Evolutionary conservation across 2,888 invertebrate genomes (phyloP), one percentile per base, ranked within the genome.

Genomic region (Temnothorax unifasciatus): DNA sequence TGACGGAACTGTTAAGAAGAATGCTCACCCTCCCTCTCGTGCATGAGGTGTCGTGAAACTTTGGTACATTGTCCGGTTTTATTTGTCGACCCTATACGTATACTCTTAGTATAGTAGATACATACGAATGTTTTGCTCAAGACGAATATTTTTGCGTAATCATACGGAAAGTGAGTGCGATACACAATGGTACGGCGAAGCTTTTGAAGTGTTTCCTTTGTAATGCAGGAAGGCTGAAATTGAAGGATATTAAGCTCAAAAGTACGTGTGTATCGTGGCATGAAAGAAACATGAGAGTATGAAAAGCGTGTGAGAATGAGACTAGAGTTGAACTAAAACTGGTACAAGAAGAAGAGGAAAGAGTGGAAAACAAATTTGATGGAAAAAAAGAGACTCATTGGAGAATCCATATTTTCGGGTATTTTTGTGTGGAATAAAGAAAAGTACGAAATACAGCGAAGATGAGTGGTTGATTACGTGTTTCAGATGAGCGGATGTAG

Each of bases 51-150:
- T 54, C 41, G 44, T 71, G 54, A 44, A 69, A 79, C 69, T 82
- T 83, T 75, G 69, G 75, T 75, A 52, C 68, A 61, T 84, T 15
- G 77, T 86, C 83, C 82, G 79, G 73, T 87, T 88, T 90, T 57
- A 57, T 86, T 91, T 86, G 34, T 87, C 85, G 54, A 84, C 75
- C 81, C 82, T 83, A 79, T 75, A 86, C 84, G 87, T 91, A 82
- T 90, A 91, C 88, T 89, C 81, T 88, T 91, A 91, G 85, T 84
- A 84, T 91, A 91, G 88, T 79, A 81, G 47, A 50, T 54, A 90
- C 88, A 91, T 90, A 89, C 89, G 88, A 91, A 92, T 92, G 89
- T 92, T 92, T 93, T 93, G 92, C 93, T 93, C 92, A 93, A 93
- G 85, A 89, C 79, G 83, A 90, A 92, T 88, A 89, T 89, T 91